phyloP scores from a whole-genome alignment of 92 coral and sea anemone genomes.

The Anthopleura xanthogrammica region DNA sequence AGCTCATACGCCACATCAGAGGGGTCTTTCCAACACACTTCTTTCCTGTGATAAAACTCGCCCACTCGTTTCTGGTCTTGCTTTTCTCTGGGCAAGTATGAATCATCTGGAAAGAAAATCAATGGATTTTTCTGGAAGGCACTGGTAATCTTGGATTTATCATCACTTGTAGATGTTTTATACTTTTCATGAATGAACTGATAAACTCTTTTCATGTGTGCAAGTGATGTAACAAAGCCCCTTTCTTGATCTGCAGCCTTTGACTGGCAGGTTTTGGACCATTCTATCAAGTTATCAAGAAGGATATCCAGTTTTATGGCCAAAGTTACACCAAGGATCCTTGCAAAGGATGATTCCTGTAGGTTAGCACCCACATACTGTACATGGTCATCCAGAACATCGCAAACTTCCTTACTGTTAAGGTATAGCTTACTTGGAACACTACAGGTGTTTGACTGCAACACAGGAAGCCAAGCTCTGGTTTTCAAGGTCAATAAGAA shows the following conservation, averaged over 20 bases:
- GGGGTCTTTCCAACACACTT: conserved; percentile 89
- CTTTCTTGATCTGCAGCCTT: conserved; percentile 16
- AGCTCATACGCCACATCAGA: conserved; percentile 49
- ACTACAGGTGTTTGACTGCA: background rate
- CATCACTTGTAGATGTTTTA: conserved; percentile 11
- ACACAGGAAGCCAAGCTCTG: conserved; percentile 61
- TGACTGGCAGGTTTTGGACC: conserved; percentile 51
- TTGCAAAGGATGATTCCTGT: conserved; percentile 41
- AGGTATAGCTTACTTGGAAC: conserved; percentile 11
- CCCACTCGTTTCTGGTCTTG: conserved; percentile 22
- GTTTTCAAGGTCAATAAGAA: conserved; percentile 57
- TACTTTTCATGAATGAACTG: conserved; percentile 38
- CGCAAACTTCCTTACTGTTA: background rate
- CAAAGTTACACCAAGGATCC: conserved; percentile 50
- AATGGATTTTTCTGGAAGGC: conserved; percentile 59
- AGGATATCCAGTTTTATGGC: conserved; percentile 52
- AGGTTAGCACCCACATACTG: conserved; percentile 47
- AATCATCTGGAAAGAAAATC: conserved; percentile 58
- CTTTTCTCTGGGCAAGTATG: background rate
- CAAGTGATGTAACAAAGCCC: conserved; percentile 56
- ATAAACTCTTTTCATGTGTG: conserved; percentile 76
- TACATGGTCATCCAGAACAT: conserved; percentile 52
- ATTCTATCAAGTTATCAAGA: conserved; percentile 51
- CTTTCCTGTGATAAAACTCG: conserved; percentile 56
- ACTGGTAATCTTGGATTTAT: conserved; percentile 33